Conservation (phyloP, 1,140 invertebrate genomes). For the Metopolophium dirhodum region DNA sequence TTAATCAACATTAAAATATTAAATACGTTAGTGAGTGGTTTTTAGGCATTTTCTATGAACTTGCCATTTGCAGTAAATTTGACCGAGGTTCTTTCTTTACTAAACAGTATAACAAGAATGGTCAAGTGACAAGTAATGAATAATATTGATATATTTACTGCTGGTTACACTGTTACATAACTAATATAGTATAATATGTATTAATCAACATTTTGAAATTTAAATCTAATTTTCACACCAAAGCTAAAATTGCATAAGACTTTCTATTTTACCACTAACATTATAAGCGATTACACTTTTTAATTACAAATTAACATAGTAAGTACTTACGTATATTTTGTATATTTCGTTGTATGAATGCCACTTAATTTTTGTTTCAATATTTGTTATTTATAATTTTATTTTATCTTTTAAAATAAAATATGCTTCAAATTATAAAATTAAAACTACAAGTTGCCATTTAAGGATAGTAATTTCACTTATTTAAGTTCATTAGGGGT, state of each 20-base stretch:
- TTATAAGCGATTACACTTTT: not conserved
- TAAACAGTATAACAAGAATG: not conserved
- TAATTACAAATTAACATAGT: not conserved
- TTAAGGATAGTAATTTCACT: not conserved
- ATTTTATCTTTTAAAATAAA: not conserved
- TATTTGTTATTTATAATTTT: not conserved
- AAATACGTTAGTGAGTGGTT: not conserved
- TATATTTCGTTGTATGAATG: not conserved
- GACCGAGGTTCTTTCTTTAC: not conserved
- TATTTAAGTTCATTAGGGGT: too few species aligned
- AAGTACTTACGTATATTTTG: not conserved
- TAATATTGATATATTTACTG: not conserved
- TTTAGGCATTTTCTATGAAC: not conserved
- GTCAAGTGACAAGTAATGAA: constrained; percentile 24
- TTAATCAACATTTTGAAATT: not conserved
- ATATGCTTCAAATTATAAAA: not conserved
- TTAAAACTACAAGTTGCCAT: not conserved
- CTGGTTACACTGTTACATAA: not conserved
- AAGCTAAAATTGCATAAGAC: not conserved
- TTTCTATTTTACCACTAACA: not conserved
- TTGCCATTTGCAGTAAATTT: not conserved
- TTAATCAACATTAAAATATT: not conserved
- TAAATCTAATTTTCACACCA: not conserved
- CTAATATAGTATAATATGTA: not conserved
- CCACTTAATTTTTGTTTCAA: not conserved